A percentile compares a stretch with the other conserved stretches of the same genome.
Conservation (phyloP, 2,797 vertebrate species). For the Arnoldichthys spilopterus region DNA sequence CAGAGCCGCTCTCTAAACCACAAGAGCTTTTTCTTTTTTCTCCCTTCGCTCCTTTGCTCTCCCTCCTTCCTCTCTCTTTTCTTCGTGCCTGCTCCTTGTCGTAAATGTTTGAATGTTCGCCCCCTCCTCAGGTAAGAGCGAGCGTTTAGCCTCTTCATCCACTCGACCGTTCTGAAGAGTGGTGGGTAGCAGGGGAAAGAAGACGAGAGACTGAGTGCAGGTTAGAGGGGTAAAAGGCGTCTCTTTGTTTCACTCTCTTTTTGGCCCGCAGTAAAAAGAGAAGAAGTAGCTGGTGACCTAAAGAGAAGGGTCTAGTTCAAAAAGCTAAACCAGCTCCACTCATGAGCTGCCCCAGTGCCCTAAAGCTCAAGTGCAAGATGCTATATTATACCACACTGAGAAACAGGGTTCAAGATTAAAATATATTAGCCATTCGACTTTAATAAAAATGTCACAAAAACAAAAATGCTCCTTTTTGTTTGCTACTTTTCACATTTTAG, state of each 20-base stretch:
- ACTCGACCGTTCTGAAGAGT: slow-evolving; percentile 68
- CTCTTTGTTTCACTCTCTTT: slow-evolving; percentile 70
- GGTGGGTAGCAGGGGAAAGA: slow-evolving; percentile 44
- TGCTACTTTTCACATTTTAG: too few relatives aligned
- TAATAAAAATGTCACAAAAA: too few relatives aligned
- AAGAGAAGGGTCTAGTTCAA: slow-evolving; percentile 58
- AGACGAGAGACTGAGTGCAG: slow-evolving; percentile 61
- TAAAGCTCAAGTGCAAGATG: slow-evolving; percentile 30
- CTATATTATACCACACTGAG: not conserved
- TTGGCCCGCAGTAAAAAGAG: slow-evolving; percentile 70
- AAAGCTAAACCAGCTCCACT: slow-evolving; percentile 52
- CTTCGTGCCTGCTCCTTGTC: slow-evolving; percentile 45
- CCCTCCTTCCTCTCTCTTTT: slow-evolving; percentile 54
- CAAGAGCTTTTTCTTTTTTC: slow-evolving; percentile 65
- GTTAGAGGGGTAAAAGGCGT: slow-evolving; percentile 68
- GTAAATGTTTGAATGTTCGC: slow-evolving; percentile 74
- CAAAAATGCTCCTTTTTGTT: too few relatives aligned
- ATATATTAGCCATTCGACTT: too few relatives aligned
- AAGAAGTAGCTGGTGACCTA: slow-evolving; percentile 72
- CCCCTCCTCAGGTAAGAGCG: slow-evolving; percentile 80
- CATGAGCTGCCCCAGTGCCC: slow-evolving; percentile 3
- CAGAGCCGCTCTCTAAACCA: slow-evolving; percentile 65
- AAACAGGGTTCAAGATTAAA: too few relatives aligned
- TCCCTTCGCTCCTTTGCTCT: slow-evolving; percentile 38
- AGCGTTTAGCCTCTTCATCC: slow-evolving; percentile 79